A percentile compares a stretch with the other conserved stretches of the same genome.
These are phyloP conservation scores for Clarias magur DNA, from an alignment of 2,113 vertebrate genomes.

Conservation along the genomic window DNA sequence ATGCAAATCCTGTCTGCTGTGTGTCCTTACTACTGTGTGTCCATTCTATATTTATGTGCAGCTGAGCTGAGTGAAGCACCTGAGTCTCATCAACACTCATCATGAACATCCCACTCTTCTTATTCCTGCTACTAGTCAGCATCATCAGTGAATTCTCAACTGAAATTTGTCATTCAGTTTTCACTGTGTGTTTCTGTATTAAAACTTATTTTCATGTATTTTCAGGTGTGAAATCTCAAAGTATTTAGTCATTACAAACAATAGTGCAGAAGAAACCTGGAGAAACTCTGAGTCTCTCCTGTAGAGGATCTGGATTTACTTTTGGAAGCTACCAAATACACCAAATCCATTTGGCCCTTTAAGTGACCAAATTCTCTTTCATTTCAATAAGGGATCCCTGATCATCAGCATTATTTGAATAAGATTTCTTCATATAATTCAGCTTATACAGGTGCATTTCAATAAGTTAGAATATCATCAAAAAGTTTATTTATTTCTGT, in stretches of 20 bases:
- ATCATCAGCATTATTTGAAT: background rate
- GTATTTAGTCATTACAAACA: background rate
- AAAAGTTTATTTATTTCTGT: no score
- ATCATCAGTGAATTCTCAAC: conserved; percentile 30
- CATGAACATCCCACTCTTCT: conserved; percentile 38
- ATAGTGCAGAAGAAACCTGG: conserved; percentile 28
- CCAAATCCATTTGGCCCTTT: background rate
- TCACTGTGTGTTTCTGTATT: background rate
- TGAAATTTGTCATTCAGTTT: background rate
- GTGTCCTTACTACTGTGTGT: background rate
- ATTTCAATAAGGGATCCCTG: background rate
- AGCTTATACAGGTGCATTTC: no score
- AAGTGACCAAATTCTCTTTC: background rate
- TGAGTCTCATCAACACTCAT: conserved; percentile 25
- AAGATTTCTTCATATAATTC: background rate
- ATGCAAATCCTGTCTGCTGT: conserved; percentile 7
- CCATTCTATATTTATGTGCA: conserved; percentile 35
- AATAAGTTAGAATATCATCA: no score
- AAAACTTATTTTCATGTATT: no score
- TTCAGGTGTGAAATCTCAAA: background rate
- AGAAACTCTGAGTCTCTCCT: conserved; percentile 27
- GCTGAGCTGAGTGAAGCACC: conserved; percentile 32
- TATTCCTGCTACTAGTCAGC: conserved; percentile 38
- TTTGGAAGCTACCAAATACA: conserved; percentile 24
- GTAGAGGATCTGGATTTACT: conserved; percentile 32